Percentiles rank a stretch among this genome's conserved stretches.
These are phyloP conservation scores for Plusia festucae DNA, from an alignment of 2,888 invertebrate genomes.

Conservation along the genomic window DNA sequence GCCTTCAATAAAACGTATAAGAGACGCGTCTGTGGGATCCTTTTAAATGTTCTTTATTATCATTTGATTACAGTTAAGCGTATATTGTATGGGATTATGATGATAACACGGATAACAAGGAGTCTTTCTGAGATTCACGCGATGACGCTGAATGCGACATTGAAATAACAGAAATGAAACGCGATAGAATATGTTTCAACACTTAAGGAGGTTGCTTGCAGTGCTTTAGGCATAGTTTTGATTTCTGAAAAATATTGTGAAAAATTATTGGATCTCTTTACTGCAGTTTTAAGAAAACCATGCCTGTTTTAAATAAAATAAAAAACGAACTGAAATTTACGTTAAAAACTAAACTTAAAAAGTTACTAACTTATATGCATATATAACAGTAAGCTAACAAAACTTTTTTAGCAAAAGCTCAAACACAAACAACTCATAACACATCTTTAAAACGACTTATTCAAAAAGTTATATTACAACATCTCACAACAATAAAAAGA, in stretches of 20 bases:
- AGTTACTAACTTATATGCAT: too few species aligned
- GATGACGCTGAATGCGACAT: too few species aligned
- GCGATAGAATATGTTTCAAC: too few species aligned
- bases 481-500: constrained; percentile 3
- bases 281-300: too few species aligned
- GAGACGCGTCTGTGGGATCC: constrained; percentile 1
- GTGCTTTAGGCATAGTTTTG: not conserved
- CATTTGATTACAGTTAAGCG: constrained; percentile 13
- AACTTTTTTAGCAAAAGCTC: not conserved
- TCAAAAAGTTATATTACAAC: not conserved
- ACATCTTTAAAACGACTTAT: not conserved
- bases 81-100: not conserved
- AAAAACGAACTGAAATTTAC: too few species aligned
- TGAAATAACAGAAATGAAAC: too few species aligned
- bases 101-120: not conserved
- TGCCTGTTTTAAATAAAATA: too few species aligned
- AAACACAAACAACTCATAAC: not conserved
- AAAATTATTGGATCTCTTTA: too few species aligned
- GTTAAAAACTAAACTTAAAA: too few species aligned
- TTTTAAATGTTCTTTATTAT: constrained; percentile 12
- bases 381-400: too few species aligned
- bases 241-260: too few species aligned
- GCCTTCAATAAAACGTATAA: constrained; percentile 13
- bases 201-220: not conserved
- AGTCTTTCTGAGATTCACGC: not conserved